Base-by-base conservation (phyloP, 2,797 vertebrate species). In the Morelia viridis region DNA sequence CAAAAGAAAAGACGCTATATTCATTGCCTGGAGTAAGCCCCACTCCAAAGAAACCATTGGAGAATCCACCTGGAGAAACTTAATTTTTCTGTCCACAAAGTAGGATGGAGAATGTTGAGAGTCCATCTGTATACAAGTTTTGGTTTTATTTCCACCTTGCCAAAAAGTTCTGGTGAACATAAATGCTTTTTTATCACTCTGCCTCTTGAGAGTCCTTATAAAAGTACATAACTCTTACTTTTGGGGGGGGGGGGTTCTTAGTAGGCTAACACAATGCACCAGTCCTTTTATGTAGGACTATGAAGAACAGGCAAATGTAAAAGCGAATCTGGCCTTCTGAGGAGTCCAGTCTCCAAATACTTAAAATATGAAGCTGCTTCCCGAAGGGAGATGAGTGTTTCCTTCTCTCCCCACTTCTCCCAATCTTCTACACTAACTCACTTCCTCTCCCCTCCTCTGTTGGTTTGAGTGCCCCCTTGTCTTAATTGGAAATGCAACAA, bases 401-500 rank as follows among this genome's bases (percentile, higher is more conserved):
- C 28, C 13, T 35, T 61, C 58, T 13, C 0, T 31, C 24, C 64
- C 76, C 26, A 4, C 35, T 26, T 68, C 19, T 13, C 24, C 85
- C 6, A 80, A 46, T 46, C 71, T 80, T 46, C 71, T 0, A 22
- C 41, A 7, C 4, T 28, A 24, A 26, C 85, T 35, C 90, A 53
- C 19, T n/a, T 56, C 15, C 17, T 28, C 13, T 15, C n/a, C 13
- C 28, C 58, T 4, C 5, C 95, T 96, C 96, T 96, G 96, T 97
- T 97, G 97, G 97, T 98, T 97, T 97, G 97, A 97, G 97, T 1
- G 1, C 97, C 97, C 97, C 97, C 97, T 96, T 97, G 97, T 96
- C 96, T 97, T 98, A 98, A 98, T 97, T 98, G 97, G 97, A 97
- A 98, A 98, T 97, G 98, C 97, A 98, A 98, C 98, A 98, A 98